These are phyloP conservation scores for Micrasema minimum DNA, from an alignment of 1,140 invertebrate genomes.

Conservation along the genomic window DNA sequence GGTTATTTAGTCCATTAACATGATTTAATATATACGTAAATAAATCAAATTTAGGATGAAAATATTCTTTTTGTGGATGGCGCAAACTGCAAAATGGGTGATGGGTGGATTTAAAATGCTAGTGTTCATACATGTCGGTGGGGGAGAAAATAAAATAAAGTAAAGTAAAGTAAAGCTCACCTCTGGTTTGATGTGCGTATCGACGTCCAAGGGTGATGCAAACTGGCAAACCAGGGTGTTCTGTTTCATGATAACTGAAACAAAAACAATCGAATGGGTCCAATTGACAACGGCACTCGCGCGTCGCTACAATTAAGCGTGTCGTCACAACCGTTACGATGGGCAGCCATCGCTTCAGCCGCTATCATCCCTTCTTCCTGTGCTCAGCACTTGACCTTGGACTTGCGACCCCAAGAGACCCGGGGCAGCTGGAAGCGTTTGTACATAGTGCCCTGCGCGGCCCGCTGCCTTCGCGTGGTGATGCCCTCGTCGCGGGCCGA, in stretches of 20 bases:
- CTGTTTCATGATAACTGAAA: conserved; percentile 92
- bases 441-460: conserved; percentile 38
- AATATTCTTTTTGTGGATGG: too few species aligned
- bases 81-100: too few species aligned
- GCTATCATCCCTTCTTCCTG: conserved; percentile 41
- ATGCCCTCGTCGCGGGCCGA: neutral
- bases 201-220: conserved; percentile 92
- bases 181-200: conserved; percentile 95
- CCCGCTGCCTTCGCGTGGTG: neutral
- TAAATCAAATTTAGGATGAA: too few species aligned
- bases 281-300: conserved; percentile 39
- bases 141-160: neutral
- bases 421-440: conserved; percentile 45
- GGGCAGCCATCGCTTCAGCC: conserved; percentile 36
- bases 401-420: conserved; percentile 50
- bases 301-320: conserved; percentile 12
- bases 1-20: too few species aligned
- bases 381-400: conserved; percentile 50
- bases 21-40: too few species aligned
- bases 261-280: conserved; percentile 54
- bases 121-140: too few species aligned
- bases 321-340: conserved; percentile 31
- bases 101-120: too few species aligned
- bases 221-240: conserved; percentile 94
- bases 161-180: conserved; percentile 69